phyloP scores from a whole-genome alignment of 2,888 invertebrate genomes.

The Neelides folsomi region DNA sequence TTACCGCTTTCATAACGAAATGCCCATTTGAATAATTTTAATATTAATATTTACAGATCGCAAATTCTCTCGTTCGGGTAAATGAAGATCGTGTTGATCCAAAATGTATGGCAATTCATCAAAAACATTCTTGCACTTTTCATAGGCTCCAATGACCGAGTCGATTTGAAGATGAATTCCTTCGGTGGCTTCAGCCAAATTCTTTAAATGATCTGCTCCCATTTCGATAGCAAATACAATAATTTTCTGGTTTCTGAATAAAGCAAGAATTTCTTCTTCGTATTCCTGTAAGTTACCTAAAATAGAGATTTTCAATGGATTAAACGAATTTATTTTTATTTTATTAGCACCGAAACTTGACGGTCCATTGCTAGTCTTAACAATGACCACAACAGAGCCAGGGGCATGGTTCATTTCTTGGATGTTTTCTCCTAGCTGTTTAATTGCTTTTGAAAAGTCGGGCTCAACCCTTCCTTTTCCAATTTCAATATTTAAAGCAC shows the following conservation, averaged over 20 bases:
- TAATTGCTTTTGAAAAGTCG: slow-evolving; percentile 13
- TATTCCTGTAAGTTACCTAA: slow-evolving; percentile 13
- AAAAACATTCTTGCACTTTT: too few relatives aligned
- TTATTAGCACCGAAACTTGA: background rate
- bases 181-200: too few relatives aligned
- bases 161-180: too few relatives aligned
- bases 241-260: slow-evolving; percentile 13
- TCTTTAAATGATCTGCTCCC: background rate
- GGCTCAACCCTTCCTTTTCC: slow-evolving; percentile 7
- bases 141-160: too few relatives aligned
- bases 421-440: slow-evolving; percentile 10
- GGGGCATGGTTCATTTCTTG: slow-evolving; percentile 11
- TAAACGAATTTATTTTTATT: background rate
- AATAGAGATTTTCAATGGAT: background rate
- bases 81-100: too few relatives aligned
- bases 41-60: too few relatives aligned
- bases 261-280: slow-evolving; percentile 11
- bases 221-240: slow-evolving; percentile 19
- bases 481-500: background rate
- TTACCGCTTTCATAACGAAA: too few relatives aligned
- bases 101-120: too few relatives aligned
- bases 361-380: slow-evolving; percentile 15
- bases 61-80: too few relatives aligned
- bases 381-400: slow-evolving; percentile 15
- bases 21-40: too few relatives aligned